phyloP scores from a whole-genome alignment of 2,113 vertebrate species.

The Poicephalus meyeri region DNA sequence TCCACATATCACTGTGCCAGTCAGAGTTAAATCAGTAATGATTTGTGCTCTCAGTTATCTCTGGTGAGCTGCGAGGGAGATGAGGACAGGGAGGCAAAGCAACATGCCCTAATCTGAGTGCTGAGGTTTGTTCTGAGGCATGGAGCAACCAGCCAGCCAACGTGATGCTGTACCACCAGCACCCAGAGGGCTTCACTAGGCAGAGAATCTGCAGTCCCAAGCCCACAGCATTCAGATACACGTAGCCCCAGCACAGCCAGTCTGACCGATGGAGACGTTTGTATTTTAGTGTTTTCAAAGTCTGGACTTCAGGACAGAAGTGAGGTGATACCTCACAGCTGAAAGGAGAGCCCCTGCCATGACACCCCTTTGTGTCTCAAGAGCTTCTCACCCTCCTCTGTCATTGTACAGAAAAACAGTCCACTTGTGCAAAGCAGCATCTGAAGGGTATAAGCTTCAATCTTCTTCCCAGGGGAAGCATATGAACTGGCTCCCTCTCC shows the following conservation, averaged over 20 bases:
- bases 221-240: rapidly evolving
- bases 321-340: not conserved
- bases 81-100: not conserved
- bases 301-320: not conserved
- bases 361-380: not conserved
- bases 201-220: not conserved
- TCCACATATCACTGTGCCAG: not conserved
- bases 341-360: not conserved
- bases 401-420: not conserved
- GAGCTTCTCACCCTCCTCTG: not conserved
- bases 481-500: rapidly evolving
- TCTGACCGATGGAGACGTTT: rapidly evolving
- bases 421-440: not conserved
- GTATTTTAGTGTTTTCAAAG: not conserved
- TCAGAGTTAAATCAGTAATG: not conserved
- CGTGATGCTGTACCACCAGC: not conserved
- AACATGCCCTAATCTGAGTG: not conserved
- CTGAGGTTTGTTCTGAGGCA: not conserved
- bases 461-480: not conserved
- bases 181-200: not conserved
- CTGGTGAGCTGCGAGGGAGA: not conserved
- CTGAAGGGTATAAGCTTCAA: not conserved
- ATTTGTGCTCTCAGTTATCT: not conserved
- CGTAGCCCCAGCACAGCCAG: not conserved
- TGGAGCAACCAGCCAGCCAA: not conserved